These are phyloP conservation scores for Macrostomum lignano DNA, from an alignment of 1,140 invertebrate genomes.

Conservation along the genomic window DNA sequence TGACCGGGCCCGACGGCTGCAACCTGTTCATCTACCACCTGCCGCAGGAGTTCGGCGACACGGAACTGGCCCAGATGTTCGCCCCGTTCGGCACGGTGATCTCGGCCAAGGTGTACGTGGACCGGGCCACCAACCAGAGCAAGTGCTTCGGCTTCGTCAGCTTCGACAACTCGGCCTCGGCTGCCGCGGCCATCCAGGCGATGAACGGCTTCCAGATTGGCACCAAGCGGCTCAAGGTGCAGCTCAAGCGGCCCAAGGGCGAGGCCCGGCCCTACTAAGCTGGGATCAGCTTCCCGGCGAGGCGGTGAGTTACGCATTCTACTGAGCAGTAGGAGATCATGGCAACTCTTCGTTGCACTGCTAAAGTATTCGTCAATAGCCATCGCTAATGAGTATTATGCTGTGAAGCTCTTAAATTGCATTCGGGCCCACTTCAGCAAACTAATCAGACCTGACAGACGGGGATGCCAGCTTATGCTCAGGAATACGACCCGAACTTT, in stretches of 20 bases:
- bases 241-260: constrained; percentile 80
- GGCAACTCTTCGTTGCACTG: too few relatives aligned
- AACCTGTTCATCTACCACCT: constrained; percentile 97
- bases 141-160: constrained; percentile 98
- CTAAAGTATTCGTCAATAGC: too few relatives aligned
- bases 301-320: too few relatives aligned
- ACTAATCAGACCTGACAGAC: too few relatives aligned
- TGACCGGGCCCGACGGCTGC: constrained; percentile 77
- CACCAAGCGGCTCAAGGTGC: constrained; percentile 81
- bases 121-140: constrained; percentile 86
- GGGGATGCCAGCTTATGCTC: too few relatives aligned
- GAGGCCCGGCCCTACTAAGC: too few relatives aligned
- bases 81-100: constrained; percentile 79
- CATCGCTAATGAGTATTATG: too few relatives aligned
- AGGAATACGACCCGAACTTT: too few relatives aligned
- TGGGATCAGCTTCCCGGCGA: too few relatives aligned
- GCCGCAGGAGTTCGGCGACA: constrained; percentile 80
- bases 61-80: constrained; percentile 70
- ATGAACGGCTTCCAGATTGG: constrained; percentile 92
- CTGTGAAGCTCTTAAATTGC: too few relatives aligned
- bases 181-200: constrained; percentile 68
- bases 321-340: too few relatives aligned
- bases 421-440: too few relatives aligned
- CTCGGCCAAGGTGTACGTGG: constrained; percentile 94
- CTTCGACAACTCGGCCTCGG: constrained; percentile 66